These are phyloP conservation scores for Allacma fusca DNA, from an alignment of 2,888 invertebrate genomes.

Conservation along the genomic window DNA sequence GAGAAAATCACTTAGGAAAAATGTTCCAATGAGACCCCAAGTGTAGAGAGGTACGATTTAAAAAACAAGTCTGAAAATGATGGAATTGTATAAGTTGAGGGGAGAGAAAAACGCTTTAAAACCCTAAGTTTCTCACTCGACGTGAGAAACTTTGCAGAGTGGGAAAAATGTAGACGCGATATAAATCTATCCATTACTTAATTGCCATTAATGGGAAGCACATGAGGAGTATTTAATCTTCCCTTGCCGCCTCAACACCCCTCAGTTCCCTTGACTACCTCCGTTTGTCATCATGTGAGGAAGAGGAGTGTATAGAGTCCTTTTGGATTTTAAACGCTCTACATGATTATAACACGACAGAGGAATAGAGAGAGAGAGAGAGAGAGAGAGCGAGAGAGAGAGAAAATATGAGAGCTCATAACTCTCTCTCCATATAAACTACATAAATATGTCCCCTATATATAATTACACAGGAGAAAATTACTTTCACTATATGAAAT, in stretches of 20 bases:
- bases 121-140: too few species aligned
- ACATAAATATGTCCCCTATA: neutral
- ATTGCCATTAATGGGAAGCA: constrained; percentile 8
- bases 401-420: neutral
- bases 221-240: constrained; percentile 7
- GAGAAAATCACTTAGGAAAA: too few species aligned
- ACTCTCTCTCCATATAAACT: neutral
- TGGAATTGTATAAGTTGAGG: too few species aligned
- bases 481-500: neutral
- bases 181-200: constrained; percentile 6
- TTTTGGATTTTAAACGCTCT: too few species aligned
- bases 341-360: too few species aligned
- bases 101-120: too few species aligned
- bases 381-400: neutral
- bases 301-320: too few species aligned
- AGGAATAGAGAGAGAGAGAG: too few species aligned
- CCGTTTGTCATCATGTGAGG: neutral
- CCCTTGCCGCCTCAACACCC: constrained; percentile 14
- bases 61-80: too few species aligned
- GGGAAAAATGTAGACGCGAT: neutral
- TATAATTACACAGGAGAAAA: too few species aligned
- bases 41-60: too few species aligned
- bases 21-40: too few species aligned
- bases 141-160: neutral
- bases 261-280: constrained; percentile 3